Conservation (phyloP, 2,888 invertebrate genomes). For the Hipparchia semele region DNA sequence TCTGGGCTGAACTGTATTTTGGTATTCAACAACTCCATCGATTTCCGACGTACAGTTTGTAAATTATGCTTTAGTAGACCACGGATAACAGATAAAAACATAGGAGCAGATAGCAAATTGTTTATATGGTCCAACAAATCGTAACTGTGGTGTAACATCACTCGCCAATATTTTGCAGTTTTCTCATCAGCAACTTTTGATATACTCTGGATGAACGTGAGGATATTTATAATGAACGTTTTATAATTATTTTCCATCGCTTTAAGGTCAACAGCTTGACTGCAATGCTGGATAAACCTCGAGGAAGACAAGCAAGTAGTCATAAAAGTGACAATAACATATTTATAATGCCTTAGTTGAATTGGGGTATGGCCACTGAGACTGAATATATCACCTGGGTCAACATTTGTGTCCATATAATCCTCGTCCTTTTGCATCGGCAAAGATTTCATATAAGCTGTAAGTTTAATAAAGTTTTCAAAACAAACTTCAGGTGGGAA, state of each 20-base stretch:
- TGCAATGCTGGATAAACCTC: constrained; percentile 86
- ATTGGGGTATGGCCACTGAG: constrained; percentile 86
- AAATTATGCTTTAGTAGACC: constrained; percentile 88
- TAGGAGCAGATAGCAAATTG: constrained; percentile 88
- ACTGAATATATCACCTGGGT: constrained; percentile 83
- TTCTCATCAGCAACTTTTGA: constrained; percentile 85
- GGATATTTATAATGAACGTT: constrained; percentile 85
- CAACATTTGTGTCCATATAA: constrained; percentile 64
- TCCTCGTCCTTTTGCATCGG: constrained; percentile 85
- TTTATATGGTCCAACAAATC: constrained; percentile 92
- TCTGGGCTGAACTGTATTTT: constrained; percentile 88
- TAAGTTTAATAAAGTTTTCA: constrained; percentile 85
- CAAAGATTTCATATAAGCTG: constrained; percentile 85
- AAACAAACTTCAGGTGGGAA: constrained; percentile 86
- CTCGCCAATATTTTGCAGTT: constrained; percentile 91
- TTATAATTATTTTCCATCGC: constrained; percentile 86
- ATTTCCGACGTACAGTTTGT: constrained; percentile 88
- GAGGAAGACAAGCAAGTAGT: constrained; percentile 86
- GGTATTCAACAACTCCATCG: constrained; percentile 92
- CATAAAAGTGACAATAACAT: constrained; percentile 89
- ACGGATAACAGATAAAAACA: constrained; percentile 91
- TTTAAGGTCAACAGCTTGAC: constrained; percentile 72
- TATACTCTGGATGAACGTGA: constrained; percentile 86
- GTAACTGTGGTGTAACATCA: constrained; percentile 89
- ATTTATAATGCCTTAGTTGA: constrained; percentile 93